Evolutionary conservation across 2,888 invertebrate species (phyloP), one percentile per base, ranked within the genome.

Genomic region (Hedychridium roseum): DNA sequence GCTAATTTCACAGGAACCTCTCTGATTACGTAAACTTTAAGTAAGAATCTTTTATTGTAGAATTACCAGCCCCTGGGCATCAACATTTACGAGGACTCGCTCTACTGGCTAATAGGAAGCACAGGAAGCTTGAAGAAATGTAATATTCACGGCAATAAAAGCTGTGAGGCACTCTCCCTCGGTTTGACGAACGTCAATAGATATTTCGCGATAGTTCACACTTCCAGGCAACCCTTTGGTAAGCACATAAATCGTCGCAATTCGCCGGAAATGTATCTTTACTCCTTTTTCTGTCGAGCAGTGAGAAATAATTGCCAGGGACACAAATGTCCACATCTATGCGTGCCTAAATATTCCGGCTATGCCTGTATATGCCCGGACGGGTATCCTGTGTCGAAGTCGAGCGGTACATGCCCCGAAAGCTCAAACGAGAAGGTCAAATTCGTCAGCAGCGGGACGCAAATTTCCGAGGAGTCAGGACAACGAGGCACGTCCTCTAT

Each of bases 1-100:
- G n/a, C n/a, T n/a, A n/a, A n/a, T n/a, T n/a, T n/a, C n/a, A n/a
- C n/a, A n/a, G n/a, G n/a, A n/a, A n/a, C n/a, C n/a, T n/a, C n/a
- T n/a, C n/a, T n/a, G n/a, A n/a, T n/a, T n/a, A n/a, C n/a, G 9
- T 23, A 23, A 6, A 23, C 9, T 23, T 23, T 9, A 32, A 30
- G 59, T 60, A 45, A 32, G 47, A 14, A 38, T 26, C 5, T n/a
- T 23, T 41, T 36, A 9, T 60, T 16, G 26, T 12, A 70, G 70
- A 69, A 83, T 2, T 76, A 80, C 15, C 81, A 82, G 23, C 89
- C 92, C 0, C 83, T 85, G 31, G 86, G 86, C 0, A 74, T 94
- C 15, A 85, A 84, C 3, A 80, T 92, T 31, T 90, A 88, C 73
- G 92, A 92, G 71, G 89, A 91, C 73, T 82, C 87, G 55, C 79